Conservation (phyloP, 2,113 vertebrate genomes). For the Talpa occidentalis region DNA sequence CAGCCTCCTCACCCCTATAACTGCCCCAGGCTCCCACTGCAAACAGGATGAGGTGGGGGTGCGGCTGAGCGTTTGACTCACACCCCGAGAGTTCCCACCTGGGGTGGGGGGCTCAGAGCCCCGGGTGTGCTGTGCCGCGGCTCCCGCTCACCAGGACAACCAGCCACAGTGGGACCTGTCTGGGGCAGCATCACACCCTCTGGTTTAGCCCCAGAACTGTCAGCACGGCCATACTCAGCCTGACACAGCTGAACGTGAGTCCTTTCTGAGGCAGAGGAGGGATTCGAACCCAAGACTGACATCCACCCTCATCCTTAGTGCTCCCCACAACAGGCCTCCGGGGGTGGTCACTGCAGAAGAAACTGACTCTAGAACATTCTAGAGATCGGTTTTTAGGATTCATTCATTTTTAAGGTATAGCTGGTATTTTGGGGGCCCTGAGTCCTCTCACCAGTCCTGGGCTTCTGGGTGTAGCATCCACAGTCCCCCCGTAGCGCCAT, state of each 20-base stretch:
- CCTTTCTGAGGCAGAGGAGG: background rate
- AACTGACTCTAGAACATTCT: background rate
- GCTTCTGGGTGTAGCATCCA: background rate
- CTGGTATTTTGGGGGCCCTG: background rate
- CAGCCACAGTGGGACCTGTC: accelerated
- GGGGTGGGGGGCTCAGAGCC: background rate
- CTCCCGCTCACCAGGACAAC: accelerated
- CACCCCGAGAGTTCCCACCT: accelerated
- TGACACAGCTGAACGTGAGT: accelerated
- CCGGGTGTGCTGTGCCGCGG: too few relatives aligned
- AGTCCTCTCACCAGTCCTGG: accelerated
- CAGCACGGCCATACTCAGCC: background rate
- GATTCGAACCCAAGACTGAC: background rate
- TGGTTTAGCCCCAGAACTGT: too few relatives aligned
- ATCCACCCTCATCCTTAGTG: accelerated
- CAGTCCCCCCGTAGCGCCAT: accelerated
- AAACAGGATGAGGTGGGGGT: accelerated
- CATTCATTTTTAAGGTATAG: background rate
- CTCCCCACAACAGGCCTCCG: accelerated
- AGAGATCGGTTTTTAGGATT: background rate
- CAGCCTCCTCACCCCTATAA: background rate
- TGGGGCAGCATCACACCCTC: background rate
- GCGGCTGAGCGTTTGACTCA: background rate
- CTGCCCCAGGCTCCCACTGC: background rate
- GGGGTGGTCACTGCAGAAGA: background rate